These are phyloP conservation scores for Cynoglossus semilaevis DNA, from an alignment of 2,113 vertebrate genomes.

Conservation along the genomic window DNA sequence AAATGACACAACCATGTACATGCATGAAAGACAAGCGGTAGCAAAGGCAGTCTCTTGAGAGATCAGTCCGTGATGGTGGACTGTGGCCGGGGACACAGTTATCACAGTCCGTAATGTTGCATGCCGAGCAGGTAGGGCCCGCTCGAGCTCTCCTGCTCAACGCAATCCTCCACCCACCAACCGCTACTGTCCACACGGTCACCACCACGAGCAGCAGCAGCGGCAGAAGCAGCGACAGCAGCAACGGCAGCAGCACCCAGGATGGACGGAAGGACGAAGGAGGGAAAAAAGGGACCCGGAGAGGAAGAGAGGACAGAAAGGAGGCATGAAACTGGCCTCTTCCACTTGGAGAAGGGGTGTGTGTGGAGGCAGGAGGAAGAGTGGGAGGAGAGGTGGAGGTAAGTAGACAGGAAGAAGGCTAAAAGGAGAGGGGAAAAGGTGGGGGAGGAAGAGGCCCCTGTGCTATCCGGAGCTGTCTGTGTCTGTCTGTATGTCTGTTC, in stretches of 20 bases:
- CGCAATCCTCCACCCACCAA: conserved; percentile 80
- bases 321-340: conserved; percentile 77
- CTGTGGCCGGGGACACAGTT: conserved; percentile 62
- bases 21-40: conserved; percentile 78
- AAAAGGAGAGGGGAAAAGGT: conserved; percentile 43
- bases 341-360: conserved; percentile 74
- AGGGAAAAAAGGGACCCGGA: conserved; percentile 72
- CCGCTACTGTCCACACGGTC: conserved; percentile 77
- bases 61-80: conserved; percentile 69
- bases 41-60: conserved; percentile 74
- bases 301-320: conserved; percentile 82
- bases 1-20: conserved; percentile 76
- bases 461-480: conserved; percentile 82
- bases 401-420: conserved; percentile 59
- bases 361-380: conserved; percentile 62
- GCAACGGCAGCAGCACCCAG: conserved; percentile 64
- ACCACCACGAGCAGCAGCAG: conserved; percentile 50
- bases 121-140: conserved; percentile 74
- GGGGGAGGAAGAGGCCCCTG: conserved; percentile 65
- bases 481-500: conserved; percentile 85
- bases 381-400: conserved; percentile 55
- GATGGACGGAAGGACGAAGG: conserved; percentile 60
- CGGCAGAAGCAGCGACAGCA: conserved; percentile 67
- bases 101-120: conserved; percentile 78
- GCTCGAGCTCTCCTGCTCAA: conserved; percentile 72